Percentiles rank a stretch among this genome's conserved stretches.
Evolutionary conservation across 35 echinoderm and acorn worm species (phyloP).

Genomic region (Anneissia japonica): DNA sequence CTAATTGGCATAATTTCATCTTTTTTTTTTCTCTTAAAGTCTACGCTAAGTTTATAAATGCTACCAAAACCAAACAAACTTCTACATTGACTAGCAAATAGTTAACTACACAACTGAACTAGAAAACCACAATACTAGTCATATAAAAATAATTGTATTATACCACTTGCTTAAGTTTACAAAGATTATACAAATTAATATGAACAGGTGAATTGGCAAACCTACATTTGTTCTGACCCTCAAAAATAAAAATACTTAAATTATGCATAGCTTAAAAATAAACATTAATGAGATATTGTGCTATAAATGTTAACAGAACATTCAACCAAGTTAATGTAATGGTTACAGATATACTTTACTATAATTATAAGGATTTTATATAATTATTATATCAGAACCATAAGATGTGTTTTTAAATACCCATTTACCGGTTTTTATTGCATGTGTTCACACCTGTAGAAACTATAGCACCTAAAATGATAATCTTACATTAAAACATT

Average conservation of each 20-base stretch:
- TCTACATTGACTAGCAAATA: background rate
- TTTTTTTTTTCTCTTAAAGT: background rate
- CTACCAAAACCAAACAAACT: background rate
- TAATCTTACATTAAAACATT: no score
- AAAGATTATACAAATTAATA: background rate
- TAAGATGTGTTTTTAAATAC: no score
- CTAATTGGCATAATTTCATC: background rate
- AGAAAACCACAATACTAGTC: background rate
- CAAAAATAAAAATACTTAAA: background rate
- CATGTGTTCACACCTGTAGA: no score
- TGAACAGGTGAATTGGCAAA: background rate
- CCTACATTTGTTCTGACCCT: background rate
- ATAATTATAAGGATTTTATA: no score
- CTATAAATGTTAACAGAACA: background rate
- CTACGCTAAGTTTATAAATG: background rate
- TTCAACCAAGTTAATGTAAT: background rate
- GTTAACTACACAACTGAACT: background rate
- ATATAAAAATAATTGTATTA: slow-evolving; percentile 1
- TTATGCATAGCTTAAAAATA: background rate
- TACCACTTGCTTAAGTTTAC: background rate
- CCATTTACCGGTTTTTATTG: no score
- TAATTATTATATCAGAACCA: no score
- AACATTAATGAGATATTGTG: background rate
- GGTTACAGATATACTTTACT: no score
- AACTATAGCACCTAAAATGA: no score